phyloP scores from a whole-genome alignment of 2,113 vertebrate species.

The Arizona elegans region DNA sequence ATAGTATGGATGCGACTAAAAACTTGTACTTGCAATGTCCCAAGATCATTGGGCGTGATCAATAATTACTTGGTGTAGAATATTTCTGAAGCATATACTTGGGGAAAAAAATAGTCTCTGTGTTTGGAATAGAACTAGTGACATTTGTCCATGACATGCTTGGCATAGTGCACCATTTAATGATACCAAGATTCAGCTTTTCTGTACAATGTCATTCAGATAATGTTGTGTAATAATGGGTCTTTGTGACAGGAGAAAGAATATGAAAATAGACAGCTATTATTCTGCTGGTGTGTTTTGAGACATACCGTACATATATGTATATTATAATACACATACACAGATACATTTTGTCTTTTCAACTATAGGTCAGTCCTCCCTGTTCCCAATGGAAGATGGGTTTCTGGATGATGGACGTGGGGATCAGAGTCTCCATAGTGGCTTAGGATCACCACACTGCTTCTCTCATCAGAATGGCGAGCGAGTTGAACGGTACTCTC shows the following conservation, averaged over 20 bases:
- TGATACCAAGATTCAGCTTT: slow-evolving; percentile 12
- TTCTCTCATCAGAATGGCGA: slow-evolving; percentile 98
- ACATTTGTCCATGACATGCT: slow-evolving; percentile 5
- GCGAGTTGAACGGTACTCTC: slow-evolving; percentile 92
- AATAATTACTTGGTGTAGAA: not conserved
- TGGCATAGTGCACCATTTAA: not conserved
- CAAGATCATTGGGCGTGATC: not conserved
- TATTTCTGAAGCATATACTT: not conserved
- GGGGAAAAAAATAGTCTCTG: not conserved
- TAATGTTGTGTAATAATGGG: not conserved
- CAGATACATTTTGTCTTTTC: slow-evolving; percentile 24
- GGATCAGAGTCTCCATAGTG: slow-evolving; percentile 87
- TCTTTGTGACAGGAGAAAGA: slow-evolving; percentile 17
- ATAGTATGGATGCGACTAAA: not conserved
- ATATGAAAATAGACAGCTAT: not conserved
- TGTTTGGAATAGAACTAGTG: not conserved
- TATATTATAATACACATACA: not conserved
- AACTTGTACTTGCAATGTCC: not conserved
- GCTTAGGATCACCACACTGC: slow-evolving; percentile 91
- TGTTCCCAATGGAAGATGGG: slow-evolving; percentile 98
- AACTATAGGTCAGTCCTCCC: slow-evolving; percentile 87
- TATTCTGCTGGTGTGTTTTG: slow-evolving; percentile 57
- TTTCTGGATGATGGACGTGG: slow-evolving; percentile 93
- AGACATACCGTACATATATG: not conserved
- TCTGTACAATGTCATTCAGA: not conserved